Percentiles rank a stretch among this genome's conserved stretches.
Conservation (phyloP, 2,113 vertebrate species). For the Ctenodactylus gundi region DNA sequence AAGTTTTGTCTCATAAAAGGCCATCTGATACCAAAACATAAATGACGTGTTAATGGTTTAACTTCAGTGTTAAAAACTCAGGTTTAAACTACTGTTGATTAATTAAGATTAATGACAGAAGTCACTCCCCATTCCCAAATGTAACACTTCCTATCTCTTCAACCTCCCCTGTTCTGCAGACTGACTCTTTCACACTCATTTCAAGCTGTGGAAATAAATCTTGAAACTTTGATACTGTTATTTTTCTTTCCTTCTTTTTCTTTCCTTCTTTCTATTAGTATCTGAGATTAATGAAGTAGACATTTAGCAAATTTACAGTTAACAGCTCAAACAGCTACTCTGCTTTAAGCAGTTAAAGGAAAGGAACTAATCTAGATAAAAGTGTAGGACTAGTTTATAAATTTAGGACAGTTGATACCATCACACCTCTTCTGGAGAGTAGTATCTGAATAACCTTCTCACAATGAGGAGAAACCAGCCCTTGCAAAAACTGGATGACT, state of each 20-base stretch:
- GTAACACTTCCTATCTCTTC: slow-evolving; percentile 56
- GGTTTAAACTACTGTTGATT: slow-evolving; percentile 86
- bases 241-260: no score
- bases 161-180: neutral
- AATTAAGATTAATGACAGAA: slow-evolving; percentile 88
- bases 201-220: slow-evolving; percentile 80
- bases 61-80: slow-evolving; percentile 85
- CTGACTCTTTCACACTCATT: slow-evolving; percentile 40
- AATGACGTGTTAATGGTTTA: slow-evolving; percentile 76
- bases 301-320: slow-evolving; percentile 90
- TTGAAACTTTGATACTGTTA: slow-evolving; percentile 90
- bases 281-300: slow-evolving; percentile 88
- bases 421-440: slow-evolving; percentile 81
- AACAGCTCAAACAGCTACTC: slow-evolving; percentile 93
- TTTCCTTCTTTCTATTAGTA: no score
- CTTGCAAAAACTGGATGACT: neutral
- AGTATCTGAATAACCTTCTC: slow-evolving; percentile 77
- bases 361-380: slow-evolving; percentile 92
- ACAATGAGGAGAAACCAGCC: slow-evolving; percentile 74
- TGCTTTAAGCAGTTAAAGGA: slow-evolving; percentile 88
- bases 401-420: slow-evolving; percentile 86
- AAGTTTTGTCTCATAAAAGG: slow-evolving; percentile 79
- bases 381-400: slow-evolving; percentile 85
- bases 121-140: slow-evolving; percentile 82
- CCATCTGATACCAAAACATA: slow-evolving; percentile 79